Evolutionary conservation across 2,888 invertebrate species (phyloP), one percentile per base, ranked within the genome.

Genomic region (Coremacera marginata): DNA sequence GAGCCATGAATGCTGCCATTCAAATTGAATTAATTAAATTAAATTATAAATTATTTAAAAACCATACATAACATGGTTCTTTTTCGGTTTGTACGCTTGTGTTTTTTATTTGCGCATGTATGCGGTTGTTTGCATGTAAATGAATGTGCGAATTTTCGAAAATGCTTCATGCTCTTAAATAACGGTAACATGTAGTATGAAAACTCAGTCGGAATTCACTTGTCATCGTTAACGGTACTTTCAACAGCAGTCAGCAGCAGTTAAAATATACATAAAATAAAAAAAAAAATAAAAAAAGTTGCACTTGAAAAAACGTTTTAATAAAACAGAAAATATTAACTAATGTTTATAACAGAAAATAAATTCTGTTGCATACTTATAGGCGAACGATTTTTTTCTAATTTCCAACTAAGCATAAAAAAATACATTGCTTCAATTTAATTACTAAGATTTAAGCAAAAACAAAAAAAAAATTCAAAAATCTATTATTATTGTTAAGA

Each of bases 181-280:
- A 68, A 75, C 67, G 70, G 68, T 79, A 75, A 72, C 65, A 57
- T 62, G 70, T 11, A 37, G 55, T 22, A 25, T 9, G 34, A 37
- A 14, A 49, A 16, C 62, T 79, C 63, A 77, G 77, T 79, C 51
- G 77, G 70, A 68, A 75, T 79, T 77, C 77, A 76, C 37, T 76
- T 70, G 77, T 62, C 75, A 70, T 16, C 63, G 70, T 25, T 16
- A 70, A 67, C 51, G 72, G 70, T 76, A 22, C 57, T 27, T 67
- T 44, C 16, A n/a, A n/a, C 11, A 55, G 27, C 22, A 67, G 34
- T 51, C 22, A 71, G 34, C 44, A 37, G 14, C 55, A 19, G 37
- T 9, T 9, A 19, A 57, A 34, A 37, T 31, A 57, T 19, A 16
- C 19, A 71, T 14, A 55, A 70, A 31, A n/a, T n/a, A n/a, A n/a